A percentile compares a stretch with the other conserved stretches of the same genome.
These are phyloP conservation scores for Polyodon spathula DNA, from an alignment of 2,113 vertebrate genomes.

Conservation along the genomic window DNA sequence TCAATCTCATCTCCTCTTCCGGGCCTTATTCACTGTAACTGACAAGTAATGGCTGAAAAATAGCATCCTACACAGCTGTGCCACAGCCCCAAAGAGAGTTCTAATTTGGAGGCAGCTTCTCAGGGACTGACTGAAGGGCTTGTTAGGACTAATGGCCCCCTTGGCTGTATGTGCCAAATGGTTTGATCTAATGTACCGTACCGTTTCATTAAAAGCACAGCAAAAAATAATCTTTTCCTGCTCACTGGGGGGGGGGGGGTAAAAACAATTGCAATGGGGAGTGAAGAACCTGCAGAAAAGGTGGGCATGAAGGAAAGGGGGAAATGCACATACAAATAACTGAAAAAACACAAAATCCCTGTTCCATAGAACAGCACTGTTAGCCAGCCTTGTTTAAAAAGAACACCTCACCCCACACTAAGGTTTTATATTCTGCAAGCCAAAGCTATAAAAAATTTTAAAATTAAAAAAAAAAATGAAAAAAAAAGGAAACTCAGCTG, in stretches of 20 bases:
- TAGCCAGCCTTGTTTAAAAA: neutral
- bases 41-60: constrained; percentile 3
- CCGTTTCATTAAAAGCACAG: constrained; percentile 69
- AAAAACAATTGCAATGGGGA: constrained; percentile 73
- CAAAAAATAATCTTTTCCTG: constrained; percentile 66
- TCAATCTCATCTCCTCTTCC: neutral
- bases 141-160: constrained; percentile 62
- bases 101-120: neutral
- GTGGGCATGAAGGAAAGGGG: neutral
- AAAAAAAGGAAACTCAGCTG: too few species aligned
- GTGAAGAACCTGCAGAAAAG: constrained; percentile 49
- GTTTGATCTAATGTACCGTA: constrained; percentile 73
- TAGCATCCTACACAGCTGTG: neutral
- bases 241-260: constrained; percentile 71
- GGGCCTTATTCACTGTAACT: neutral
- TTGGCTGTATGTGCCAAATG: constrained; percentile 66
- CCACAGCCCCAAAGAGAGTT: neutral
- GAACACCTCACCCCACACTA: neutral
- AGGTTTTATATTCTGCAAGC: too few species aligned
- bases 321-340: constrained; percentile 1
- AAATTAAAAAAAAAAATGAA: too few species aligned
- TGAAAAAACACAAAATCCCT: too few species aligned
- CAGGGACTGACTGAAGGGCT: constrained; percentile 40
- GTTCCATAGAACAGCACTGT: neutral
- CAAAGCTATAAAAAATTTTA: too few species aligned